Base-by-base conservation (phyloP, 2,797 vertebrate genomes). In the Spinus olivaceus region DNA sequence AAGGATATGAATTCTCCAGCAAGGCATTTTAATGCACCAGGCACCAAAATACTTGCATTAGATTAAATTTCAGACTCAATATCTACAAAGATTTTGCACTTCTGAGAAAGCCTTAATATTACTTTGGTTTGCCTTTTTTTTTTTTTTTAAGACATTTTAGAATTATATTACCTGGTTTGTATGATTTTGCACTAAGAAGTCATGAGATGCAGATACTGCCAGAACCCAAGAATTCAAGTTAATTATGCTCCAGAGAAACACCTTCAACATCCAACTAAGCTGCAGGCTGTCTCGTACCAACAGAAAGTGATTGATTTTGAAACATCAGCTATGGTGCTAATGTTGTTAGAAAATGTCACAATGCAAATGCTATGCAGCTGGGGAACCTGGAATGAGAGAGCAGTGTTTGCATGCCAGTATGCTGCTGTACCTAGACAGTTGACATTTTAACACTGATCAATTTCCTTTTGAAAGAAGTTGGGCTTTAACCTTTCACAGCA, bases 341-440 rank as follows among this genome's bases (percentile, higher is more conserved):
- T 89, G 91, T 80, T 96, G 91, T 82, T 96, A 91, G 88, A 95
- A 98, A 98, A 98, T 98, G 97, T 97, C 97, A 98, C 94, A 90
- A 97, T 97, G 97, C 95, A 98, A 98, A 98, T 97, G 83, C 82
- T 96, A 81, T 57, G 85, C 79, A 94, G 92, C 97, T 95, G 88
- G 94, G 97, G 96, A 97, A 96, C 94, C 69, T 90, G 60, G 79
- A 94, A 86, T 64, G 92, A 88, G 96, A 96, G 91, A 92, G 79
- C 44, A 32, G 74, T 27, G 94, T 97, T 97, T 96, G 96, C 96
- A 96, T 90, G 96, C 96, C 83, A n/a, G 63, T 71, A 54, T 51
- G 90, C 65, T 92, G 88, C 85, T 82, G 42, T 59, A 95, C 96
- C 82, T 89, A 90, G 96, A 95, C 88, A 92, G 83, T 2, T 97